A percentile compares a stretch with the other conserved stretches of the same genome.
Conservation (phyloP, 2,888 invertebrate species). For the Neuroscelio doddi region DNA sequence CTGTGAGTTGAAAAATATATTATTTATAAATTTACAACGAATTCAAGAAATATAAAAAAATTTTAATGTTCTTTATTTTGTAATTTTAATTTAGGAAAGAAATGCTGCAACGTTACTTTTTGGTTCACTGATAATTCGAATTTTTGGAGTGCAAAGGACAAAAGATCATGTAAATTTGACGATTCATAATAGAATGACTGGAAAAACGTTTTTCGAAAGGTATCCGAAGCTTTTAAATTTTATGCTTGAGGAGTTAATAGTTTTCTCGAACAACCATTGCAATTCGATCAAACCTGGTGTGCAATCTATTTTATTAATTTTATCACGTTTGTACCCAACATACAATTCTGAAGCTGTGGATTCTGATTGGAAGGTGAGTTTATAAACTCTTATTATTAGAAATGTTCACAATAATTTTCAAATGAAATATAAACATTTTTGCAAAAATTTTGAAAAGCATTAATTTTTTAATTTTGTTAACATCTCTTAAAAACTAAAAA, state of each 20-base stretch:
- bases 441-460: too few species aligned
- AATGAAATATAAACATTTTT: too few species aligned
- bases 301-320: conserved; percentile 84
- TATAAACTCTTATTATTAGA: conserved; percentile 13
- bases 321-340: conserved; percentile 85
- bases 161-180: conserved; percentile 76
- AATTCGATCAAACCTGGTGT: conserved; percentile 77
- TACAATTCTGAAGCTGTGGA: conserved; percentile 79
- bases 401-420: too few species aligned
- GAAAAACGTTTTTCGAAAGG: conserved; percentile 85
- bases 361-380: conserved; percentile 77
- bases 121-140: conserved; percentile 85
- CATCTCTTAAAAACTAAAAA: too few species aligned
- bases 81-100: conserved; percentile 83
- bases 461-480: too few species aligned
- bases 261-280: conserved; percentile 62
- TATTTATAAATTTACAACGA: too few species aligned
- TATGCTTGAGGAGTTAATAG: conserved; percentile 73
- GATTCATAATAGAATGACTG: conserved; percentile 81
- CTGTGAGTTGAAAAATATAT: conserved; percentile 74
- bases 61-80: too few species aligned
- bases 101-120: conserved; percentile 91
- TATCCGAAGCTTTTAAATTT: conserved; percentile 79
- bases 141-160: conserved; percentile 87
- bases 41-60: too few species aligned